Base-by-base conservation (phyloP, 2,888 invertebrate genomes). In the Prosopocoilus inquinatus region DNA sequence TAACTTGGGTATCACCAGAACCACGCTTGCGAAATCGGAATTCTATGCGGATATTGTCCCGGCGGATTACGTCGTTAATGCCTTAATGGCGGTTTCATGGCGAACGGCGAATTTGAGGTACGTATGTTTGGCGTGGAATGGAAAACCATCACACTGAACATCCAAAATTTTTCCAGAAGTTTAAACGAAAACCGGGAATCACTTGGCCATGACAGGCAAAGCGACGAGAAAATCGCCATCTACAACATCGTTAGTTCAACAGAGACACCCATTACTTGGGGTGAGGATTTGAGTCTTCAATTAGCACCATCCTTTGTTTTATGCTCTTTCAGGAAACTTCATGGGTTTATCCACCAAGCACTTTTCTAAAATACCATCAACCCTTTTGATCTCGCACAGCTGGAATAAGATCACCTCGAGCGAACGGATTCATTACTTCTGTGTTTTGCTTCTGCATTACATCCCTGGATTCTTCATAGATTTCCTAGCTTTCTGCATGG, bases 21-120 rank as follows among this genome's bases (percentile, higher is more conserved):
- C 90, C 0, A 81, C 93, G 87, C 62, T 86, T 88, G 87, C 87
- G 86, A 84, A 89, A 64, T 75, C 79, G 0, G 78, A 82, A 0
- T 81, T 82, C 12, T 83, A 85, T 1, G 91, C 92, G 0, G 92
- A 94, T 71, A 84, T 95, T 74, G 72, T 77, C 2, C 89, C 88
- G 0, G 86, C 84, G 1, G 88, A 88, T 74, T 79, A 82, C 60
- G 83, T 84, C 1, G 80, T 84, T 39, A 85, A 85, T 66, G 78
- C 82, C 64, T 77, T 84, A 63, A 79, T 88, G 8, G 80, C 81
- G 0, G 77, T 82, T 2, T 84, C 82, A 8, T 86, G 85, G 82
- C 73, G 76, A 15, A 44, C 48, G 12, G 55, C 55, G 1, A 55
- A 50, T 33, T 50, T 56, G 28, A 51, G 52, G 56, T 52, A 41